A percentile compares a stretch with the other conserved stretches of the same genome.
These are phyloP conservation scores for Hirtodrosophila histrioides DNA, from an alignment of 2,888 invertebrate genomes.

Conservation along the genomic window DNA sequence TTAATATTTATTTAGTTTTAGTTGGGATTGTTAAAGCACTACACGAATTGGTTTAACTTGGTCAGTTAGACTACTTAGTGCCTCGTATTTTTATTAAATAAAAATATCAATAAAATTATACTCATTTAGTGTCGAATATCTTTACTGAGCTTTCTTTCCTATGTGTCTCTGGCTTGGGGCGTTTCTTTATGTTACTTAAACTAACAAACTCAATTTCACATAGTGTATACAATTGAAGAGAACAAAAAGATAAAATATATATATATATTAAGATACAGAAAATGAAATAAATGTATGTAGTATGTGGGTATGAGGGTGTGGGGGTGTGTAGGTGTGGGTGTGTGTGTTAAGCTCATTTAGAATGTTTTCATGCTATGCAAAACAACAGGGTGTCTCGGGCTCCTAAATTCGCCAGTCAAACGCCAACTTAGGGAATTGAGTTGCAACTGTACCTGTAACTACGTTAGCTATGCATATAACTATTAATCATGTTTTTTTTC, in stretches of 20 bases:
- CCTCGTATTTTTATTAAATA: constrained; percentile 2
- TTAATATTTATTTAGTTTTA: constrained; percentile 5
- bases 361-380: constrained; percentile 21
- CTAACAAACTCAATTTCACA: constrained; percentile 4
- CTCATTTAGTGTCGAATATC: background rate
- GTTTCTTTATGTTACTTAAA: constrained; percentile 11
- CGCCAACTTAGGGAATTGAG: constrained; percentile 11
- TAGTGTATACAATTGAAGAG: constrained; percentile 14
- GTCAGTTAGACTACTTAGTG: constrained; percentile 54
- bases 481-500: constrained; percentile 21
- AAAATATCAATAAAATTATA: background rate
- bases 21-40: constrained; percentile 32
- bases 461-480: constrained; percentile 54
- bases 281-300: constrained; percentile 11
- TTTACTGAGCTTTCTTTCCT: constrained; percentile 46
- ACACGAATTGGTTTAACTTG: constrained; percentile 43
- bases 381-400: constrained; percentile 37
- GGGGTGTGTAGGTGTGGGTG: constrained; percentile 10
- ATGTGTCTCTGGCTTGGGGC: constrained; percentile 15
- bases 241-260: constrained; percentile 8
- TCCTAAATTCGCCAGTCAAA: background rate
- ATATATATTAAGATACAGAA: background rate
- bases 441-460: constrained; percentile 50
- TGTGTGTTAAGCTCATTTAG: constrained; percentile 44
- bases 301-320: background rate